Evolutionary conservation across 2,888 invertebrate species (phyloP).

Genomic region (Odontocolon sp.): DNA sequence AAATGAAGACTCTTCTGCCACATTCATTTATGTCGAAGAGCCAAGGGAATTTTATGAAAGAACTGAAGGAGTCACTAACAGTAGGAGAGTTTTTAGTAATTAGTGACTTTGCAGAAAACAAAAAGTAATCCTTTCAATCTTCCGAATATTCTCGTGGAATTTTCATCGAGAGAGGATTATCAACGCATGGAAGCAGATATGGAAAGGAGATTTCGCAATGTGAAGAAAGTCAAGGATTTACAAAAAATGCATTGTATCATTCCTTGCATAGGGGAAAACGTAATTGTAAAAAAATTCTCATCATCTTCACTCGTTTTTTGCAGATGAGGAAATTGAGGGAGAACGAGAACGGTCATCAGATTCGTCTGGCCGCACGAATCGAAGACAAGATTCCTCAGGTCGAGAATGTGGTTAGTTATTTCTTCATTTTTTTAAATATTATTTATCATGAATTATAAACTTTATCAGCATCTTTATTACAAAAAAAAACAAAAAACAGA

Average conservation of each 20-base stretch:
- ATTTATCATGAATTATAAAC: constrained; percentile 1
- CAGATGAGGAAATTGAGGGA: constrained; percentile 83
- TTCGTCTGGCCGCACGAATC: constrained; percentile 71
- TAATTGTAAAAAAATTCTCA: too few relatives aligned
- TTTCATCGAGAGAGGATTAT: too few relatives aligned
- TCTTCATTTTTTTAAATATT: neutral
- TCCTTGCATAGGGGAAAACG: too few relatives aligned
- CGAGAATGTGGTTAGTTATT: constrained; percentile 69
- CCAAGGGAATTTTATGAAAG: neutral
- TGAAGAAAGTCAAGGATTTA: too few relatives aligned
- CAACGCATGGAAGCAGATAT: too few relatives aligned
- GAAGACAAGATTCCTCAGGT: constrained; percentile 72
- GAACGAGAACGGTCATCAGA: constrained; percentile 80
- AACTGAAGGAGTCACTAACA: neutral
- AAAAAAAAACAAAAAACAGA: constrained; percentile 55
- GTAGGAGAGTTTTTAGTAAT: constrained; percentile 27
- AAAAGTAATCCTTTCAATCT: too few relatives aligned
- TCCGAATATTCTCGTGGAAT: too few relatives aligned
- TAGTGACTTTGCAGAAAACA: constrained; percentile 37
- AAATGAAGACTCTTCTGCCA: constrained; percentile 1
- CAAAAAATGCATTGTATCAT: too few relatives aligned
- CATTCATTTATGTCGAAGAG: neutral
- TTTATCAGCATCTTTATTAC: neutral
- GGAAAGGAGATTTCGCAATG: too few relatives aligned
- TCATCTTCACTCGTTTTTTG: constrained; percentile 63